phyloP scores from a whole-genome alignment of 2,888 invertebrate genomes.

The Plebejus melissa region DNA sequence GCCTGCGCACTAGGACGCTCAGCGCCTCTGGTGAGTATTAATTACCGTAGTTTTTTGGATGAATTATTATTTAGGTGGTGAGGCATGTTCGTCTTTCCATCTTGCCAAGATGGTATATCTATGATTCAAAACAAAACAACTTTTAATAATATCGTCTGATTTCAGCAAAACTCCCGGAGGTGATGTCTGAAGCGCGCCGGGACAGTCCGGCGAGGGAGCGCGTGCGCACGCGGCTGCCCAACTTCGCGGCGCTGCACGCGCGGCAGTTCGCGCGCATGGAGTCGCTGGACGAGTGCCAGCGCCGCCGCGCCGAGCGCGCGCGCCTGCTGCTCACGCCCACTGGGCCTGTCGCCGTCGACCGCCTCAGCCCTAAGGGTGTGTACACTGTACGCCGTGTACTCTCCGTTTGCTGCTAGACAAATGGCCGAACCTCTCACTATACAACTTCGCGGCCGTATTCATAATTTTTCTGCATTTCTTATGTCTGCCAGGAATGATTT shows the following conservation, averaged over 20 bases:
- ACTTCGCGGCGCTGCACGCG: slow-evolving; percentile 84
- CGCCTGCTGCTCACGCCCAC: slow-evolving; percentile 59
- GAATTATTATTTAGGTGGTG: too few species aligned
- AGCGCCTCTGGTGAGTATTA: slow-evolving; percentile 50
- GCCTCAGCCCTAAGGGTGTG: slow-evolving; percentile 55
- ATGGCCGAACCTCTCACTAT: background rate
- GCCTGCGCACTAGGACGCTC: slow-evolving; percentile 47
- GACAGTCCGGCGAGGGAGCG: slow-evolving; percentile 31
- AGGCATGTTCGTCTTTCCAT: too few species aligned
- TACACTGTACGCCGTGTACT: background rate
- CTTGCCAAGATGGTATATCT: too few species aligned
- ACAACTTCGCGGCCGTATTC: too few species aligned
- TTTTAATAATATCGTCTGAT: background rate
- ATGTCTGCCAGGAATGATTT: too few species aligned
- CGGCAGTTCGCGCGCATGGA: slow-evolving; percentile 83
- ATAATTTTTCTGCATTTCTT: too few species aligned
- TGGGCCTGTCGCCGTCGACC: slow-evolving; percentile 45
- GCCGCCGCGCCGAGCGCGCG: slow-evolving; percentile 66
- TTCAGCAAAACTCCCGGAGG: slow-evolving; percentile 43
- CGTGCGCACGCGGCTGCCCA: slow-evolving; percentile 80
- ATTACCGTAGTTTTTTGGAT: background rate
- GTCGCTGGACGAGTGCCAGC: slow-evolving; percentile 81
- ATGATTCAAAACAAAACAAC: too few species aligned
- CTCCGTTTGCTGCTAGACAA: background rate
- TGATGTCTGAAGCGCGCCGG: slow-evolving; percentile 44